These are phyloP conservation scores for Microctenopoma steveboyesi DNA, from an alignment of 2,797 vertebrate genomes.

Conservation along the genomic window DNA sequence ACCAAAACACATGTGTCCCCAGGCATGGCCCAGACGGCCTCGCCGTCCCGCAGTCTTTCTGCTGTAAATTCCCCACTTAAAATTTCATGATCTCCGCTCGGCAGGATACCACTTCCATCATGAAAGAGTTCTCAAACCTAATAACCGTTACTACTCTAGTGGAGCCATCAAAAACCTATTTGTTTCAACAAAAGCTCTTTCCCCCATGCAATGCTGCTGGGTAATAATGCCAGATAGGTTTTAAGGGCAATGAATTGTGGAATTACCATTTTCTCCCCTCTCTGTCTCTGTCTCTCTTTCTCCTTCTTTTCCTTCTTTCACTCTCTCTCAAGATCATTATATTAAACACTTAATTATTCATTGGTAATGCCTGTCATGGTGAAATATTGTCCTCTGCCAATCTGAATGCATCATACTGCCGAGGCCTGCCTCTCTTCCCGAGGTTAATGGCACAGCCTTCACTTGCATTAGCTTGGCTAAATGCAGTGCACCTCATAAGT, in stretches of 20 bases:
- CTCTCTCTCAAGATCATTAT: slow-evolving; percentile 86
- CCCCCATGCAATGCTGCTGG: slow-evolving; percentile 78
- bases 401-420: slow-evolving; percentile 87
- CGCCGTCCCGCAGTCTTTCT: slow-evolving; percentile 80
- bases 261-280: slow-evolving; percentile 90
- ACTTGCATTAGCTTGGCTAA: slow-evolving; percentile 88
- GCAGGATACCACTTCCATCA: slow-evolving; percentile 88
- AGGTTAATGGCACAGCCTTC: slow-evolving; percentile 90
- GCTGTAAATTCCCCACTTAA: slow-evolving; percentile 90
- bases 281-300: slow-evolving; percentile 64
- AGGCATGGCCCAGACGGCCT: slow-evolving; percentile 77
- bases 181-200: slow-evolving; percentile 83
- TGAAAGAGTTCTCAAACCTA: slow-evolving; percentile 87
- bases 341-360: slow-evolving; percentile 99
- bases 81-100: slow-evolving; percentile 94
- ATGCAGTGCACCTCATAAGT: slow-evolving; percentile 83
- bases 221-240: slow-evolving; percentile 85
- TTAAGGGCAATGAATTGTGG: slow-evolving; percentile 90
- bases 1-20: slow-evolving; percentile 85
- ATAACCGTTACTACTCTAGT: slow-evolving; percentile 86
- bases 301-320: slow-evolving; percentile 47
- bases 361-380: slow-evolving; percentile 91
- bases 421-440: slow-evolving; percentile 84
- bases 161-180: slow-evolving; percentile 86
- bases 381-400: slow-evolving; percentile 90